Conservation (phyloP, 2,888 invertebrate species). For the Drosophila heteroneura region DNA sequence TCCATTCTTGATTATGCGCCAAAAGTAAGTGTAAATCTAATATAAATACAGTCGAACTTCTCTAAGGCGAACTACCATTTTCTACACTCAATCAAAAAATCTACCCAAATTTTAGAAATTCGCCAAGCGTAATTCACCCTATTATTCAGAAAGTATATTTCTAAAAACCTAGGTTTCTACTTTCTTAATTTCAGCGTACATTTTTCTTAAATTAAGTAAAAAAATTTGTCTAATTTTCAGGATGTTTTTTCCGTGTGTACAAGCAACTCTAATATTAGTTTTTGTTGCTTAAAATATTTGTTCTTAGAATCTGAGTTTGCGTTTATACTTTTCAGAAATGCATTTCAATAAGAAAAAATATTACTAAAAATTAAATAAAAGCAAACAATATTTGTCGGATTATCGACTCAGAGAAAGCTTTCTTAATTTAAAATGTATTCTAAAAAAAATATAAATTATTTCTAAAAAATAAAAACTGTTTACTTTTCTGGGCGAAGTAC, state of each 20-base stretch:
- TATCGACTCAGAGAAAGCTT: not conserved
- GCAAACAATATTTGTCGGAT: not conserved
- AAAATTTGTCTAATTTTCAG: not conserved
- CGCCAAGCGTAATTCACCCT: not conserved
- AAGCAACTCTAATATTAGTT: not conserved
- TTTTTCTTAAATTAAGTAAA: not conserved
- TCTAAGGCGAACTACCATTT: not conserved
- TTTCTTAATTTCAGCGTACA: not conserved
- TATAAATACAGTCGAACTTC: not conserved
- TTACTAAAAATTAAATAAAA: not conserved
- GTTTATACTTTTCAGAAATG: not conserved
- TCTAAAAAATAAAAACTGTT: not conserved
- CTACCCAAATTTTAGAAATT: not conserved
- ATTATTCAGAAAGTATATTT: not conserved
- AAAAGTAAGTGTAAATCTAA: constrained; percentile 18
- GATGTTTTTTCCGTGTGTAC: not conserved
- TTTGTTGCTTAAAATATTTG: not conserved
- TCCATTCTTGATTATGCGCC: constrained; percentile 45
- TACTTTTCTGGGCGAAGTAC: not conserved
- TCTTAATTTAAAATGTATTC: not conserved
- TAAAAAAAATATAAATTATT: not conserved
- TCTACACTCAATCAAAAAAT: not conserved
- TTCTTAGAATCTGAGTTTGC: not conserved
- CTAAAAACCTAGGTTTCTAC: rapidly evolving
- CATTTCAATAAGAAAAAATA: not conserved